Base-by-base conservation (phyloP, 2,888 invertebrate species). In the Andrena chrysosceles region DNA sequence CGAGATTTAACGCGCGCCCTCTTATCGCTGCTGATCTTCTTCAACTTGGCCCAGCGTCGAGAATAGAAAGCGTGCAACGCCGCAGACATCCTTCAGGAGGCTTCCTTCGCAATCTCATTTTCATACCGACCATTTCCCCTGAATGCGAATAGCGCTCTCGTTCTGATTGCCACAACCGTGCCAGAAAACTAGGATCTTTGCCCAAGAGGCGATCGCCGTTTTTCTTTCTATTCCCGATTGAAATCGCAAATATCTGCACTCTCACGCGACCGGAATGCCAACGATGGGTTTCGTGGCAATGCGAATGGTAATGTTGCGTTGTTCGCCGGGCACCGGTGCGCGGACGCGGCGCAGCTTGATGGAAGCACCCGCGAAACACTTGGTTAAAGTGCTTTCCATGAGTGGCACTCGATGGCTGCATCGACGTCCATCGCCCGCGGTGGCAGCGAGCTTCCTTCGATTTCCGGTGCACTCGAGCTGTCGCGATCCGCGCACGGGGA, bases 391-490 rank as follows among this genome's bases (percentile, higher is more conserved):
- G 33, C 29, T 16, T 60, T 42, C n/a, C 54, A 20, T 2, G 59
- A 63, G 63, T 49, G 67, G 72, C 7, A n/a, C 31, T 63, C 60
- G 56, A 72, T 66, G 35, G 60, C 26, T 26, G 31, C 31, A 70
- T 67, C 60, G 35, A 56, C 56, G n/a, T 52, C 10, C 7, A 60
- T 78, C 67, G 48, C 49, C 63, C 75, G 63, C 73, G 49, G 33
- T 16, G 42, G 42, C 42, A 48, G 66, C 29, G 76, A 26, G 42
- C 42, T 56, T 13, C 33, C 20, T 62, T 71, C 77, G 68, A 75
- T 64, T 85, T 81, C 81, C 81, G 73, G 75, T 74, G 83, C 83
- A 74, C 80, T 74, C 74, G 69, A 56, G 70, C 62, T 71, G 77
- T 59, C 73, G 33, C 54, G 64, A 66, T 77, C 64, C 67, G 31